A percentile compares a stretch with the other conserved stretches of the same genome.
Evolutionary conservation across 2,113 vertebrate species (phyloP).

Genomic region (Lepidothrix coronata): DNA sequence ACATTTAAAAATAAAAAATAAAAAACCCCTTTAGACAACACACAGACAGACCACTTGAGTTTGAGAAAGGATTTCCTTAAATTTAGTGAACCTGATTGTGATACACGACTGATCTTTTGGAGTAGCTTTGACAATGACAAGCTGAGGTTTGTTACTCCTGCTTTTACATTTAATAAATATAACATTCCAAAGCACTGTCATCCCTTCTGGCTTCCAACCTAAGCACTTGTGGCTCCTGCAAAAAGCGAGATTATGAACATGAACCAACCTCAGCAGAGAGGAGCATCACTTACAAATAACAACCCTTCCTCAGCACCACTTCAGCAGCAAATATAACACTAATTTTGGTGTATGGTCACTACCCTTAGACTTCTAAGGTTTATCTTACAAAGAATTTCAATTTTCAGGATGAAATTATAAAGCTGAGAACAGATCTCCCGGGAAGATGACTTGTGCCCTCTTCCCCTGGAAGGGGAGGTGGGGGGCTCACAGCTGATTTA

Average conservation of each 20-base stretch:
- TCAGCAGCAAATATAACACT: background rate
- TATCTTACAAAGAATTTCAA: background rate
- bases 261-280: background rate
- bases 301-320: background rate
- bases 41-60: background rate
- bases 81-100: background rate
- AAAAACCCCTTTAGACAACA: background rate
- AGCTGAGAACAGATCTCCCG: background rate
- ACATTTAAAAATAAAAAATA: background rate
- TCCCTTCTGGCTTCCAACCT: background rate
- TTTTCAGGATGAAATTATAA: background rate
- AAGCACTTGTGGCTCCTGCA: background rate
- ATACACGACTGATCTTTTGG: background rate
- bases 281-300: background rate
- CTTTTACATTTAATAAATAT: background rate
- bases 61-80: background rate
- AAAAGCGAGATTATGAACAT: background rate
- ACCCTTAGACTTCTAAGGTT: background rate
- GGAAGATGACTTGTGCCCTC: background rate
- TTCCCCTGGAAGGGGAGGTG: background rate
- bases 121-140: background rate
- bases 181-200: background rate
- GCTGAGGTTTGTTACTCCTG: background rate
- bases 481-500: slow-evolving; percentile 7
- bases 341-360: background rate